Base-by-base conservation (phyloP, 2,888 invertebrate genomes). In the Papilio elwesi region DNA sequence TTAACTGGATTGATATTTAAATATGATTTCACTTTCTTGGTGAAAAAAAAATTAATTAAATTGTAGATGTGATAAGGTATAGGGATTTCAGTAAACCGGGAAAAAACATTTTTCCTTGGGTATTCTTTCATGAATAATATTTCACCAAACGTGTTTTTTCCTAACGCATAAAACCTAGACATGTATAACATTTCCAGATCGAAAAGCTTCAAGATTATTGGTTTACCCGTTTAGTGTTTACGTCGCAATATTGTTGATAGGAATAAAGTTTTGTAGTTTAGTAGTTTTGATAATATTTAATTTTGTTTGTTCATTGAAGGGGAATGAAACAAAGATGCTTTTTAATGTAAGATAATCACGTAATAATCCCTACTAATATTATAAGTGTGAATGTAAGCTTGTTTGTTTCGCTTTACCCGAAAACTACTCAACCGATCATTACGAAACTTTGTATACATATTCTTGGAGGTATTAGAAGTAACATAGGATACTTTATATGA, bases 91-190 rank as follows among this genome's bases (percentile, higher is more conserved):
- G 55, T 36, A 36, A 57, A 26, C 26, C 15, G 26, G 36, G 36
- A 57, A 57, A 26, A 0, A 26, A 26, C 4, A 26, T 26, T 2
- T 26, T 26, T 57, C 57, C 36, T 7, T 36, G 10, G 8, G 4
- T 15, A 57, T 57, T 57, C 26, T 57, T 57, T 57, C 57, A 36
- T 57, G 57, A 57, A 57, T 57, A 57, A 57, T 57, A 57, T 57
- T 57, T 57, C 36, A 12, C 26, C 12, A 26, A 57, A 57, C 57
- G 13, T 57, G 57, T 52, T 53, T 57, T 57, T 57, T 26, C 36
- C 57, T 13, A 57, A 57, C 36, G 36, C 36, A 36, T 57, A 36
- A 57, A 57, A 57, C 36, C 57, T 26, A 55, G 55, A 55, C 16
- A 53, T 53, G 26, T 55, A 55, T 55, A 26, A 55, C 55, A 12